Conservation (phyloP, 2,888 invertebrate genomes). For the Monochamus alternatus region DNA sequence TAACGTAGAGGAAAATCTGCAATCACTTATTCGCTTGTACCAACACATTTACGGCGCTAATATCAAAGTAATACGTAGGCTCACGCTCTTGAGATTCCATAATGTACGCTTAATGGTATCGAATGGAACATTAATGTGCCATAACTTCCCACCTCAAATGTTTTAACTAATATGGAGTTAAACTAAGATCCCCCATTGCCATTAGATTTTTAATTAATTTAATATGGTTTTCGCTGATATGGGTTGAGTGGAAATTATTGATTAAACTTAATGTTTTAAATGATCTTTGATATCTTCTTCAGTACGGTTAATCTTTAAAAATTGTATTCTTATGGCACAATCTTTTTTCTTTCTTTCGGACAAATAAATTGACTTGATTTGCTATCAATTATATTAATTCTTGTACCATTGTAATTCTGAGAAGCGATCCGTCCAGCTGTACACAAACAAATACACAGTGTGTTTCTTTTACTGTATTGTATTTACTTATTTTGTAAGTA, state of each 20-base stretch:
- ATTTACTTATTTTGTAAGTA: too few relatives aligned
- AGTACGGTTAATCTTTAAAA: too few relatives aligned
- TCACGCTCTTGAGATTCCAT: constrained; percentile 48
- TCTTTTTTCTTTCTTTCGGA: too few relatives aligned
- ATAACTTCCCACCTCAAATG: constrained; percentile 26
- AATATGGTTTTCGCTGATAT: not conserved
- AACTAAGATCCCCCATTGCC: not conserved
- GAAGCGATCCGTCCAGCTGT: not conserved
- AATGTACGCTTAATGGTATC: constrained; percentile 47
- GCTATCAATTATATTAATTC: not conserved
- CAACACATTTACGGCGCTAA: constrained; percentile 45
- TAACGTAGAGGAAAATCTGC: constrained; percentile 41
- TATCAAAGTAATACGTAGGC: constrained; percentile 46
- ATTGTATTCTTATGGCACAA: not conserved
- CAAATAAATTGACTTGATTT: too few relatives aligned
- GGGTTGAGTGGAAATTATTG: too few relatives aligned
- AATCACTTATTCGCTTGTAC: constrained; percentile 47
- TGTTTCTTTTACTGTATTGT: too few relatives aligned
- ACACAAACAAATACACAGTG: too few relatives aligned
- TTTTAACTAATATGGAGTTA: constrained; percentile 30
- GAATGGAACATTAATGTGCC: constrained; percentile 40
- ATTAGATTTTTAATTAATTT: constrained; percentile 17
- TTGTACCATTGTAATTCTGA: not conserved
- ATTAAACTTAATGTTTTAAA: too few relatives aligned
- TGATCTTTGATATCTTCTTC: too few relatives aligned